Base-by-base conservation (phyloP, 2,888 invertebrate species). In the Melanostoma mellinum region DNA sequence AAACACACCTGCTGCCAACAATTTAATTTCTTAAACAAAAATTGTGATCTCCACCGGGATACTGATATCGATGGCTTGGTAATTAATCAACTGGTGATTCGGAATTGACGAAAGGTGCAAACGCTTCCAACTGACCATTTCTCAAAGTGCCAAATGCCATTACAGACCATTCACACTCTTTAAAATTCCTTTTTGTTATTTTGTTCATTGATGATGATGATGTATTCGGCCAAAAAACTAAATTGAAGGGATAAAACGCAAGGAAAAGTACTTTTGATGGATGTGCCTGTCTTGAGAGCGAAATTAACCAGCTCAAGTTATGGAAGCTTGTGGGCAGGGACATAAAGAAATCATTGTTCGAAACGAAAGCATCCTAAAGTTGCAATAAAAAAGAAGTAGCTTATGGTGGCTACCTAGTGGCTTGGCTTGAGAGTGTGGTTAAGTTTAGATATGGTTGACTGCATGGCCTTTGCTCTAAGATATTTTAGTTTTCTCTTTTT, bases 121-220 rank as follows among this genome's bases (percentile, higher is more conserved):
- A 74, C 82, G 82, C 82, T 82, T 82, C 78, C 82, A 82, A 82
- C 68, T 77, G 82, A 61, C 65, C 82, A 82, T 82, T 82, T 82
- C 58, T 82, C 82, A 82, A 82, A 82, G 82, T 82, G 82, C 82
- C 77, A 82, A 82, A 68, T 65, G 73, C 73, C 82, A 82, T 82
- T 82, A 82, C 77, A 63, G 77, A 73, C 73, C 78, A 69, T 82
- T 82, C 82, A 82, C 82, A 82, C 81, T 81, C 38, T 48, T 46
- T 72, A 67, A 30, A 72, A 58, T 68, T 77, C n/a, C 53, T 55
- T 5, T 38, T 72, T 56, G 58, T 50, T 40, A 42, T n/a, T 58
- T 8, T 52, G 44, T 30, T 42, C 10, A 20, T 38, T 63, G 61
- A 48, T 20, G 20, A 20, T 20, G 20, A 20, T 20, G 20, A 61